Conservation (phyloP, 1,140 invertebrate species). For the Macrotrachela quadricornifera region DNA sequence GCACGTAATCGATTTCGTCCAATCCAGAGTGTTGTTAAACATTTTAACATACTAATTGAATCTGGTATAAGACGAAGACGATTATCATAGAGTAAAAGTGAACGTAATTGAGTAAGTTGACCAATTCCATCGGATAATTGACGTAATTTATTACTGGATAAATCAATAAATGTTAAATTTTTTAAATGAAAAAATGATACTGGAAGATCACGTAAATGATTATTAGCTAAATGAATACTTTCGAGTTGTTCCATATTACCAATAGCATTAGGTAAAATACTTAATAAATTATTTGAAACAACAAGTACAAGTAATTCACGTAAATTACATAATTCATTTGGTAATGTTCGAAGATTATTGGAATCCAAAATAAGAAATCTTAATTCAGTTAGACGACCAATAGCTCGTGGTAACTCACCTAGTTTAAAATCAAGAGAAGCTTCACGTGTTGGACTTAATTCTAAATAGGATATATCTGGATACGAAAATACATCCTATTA, state of each 20-base stretch:
- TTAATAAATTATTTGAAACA: conserved; percentile 26
- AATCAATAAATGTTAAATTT: conserved; percentile 24
- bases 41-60: conserved; percentile 17
- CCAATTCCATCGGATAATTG: conserved; percentile 18
- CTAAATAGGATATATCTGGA: too few relatives aligned
- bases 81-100: conserved; percentile 24
- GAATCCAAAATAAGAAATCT: conserved; percentile 26
- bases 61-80: conserved; percentile 22
- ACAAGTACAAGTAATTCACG: conserved; percentile 21
- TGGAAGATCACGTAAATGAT: conserved; percentile 20
- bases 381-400: conserved; percentile 22
- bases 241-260: conserved; percentile 17
- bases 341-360: conserved; percentile 21
- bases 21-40: conserved; percentile 24
- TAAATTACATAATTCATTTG: conserved; percentile 19
- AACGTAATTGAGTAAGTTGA: conserved; percentile 20
- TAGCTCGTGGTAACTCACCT: conserved; percentile 16
- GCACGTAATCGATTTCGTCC: conserved; percentile 21
- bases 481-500: too few relatives aligned
- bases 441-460: too few relatives aligned
- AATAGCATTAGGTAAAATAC: conserved; percentile 18
- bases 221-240: conserved; percentile 28
- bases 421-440: too few relatives aligned
- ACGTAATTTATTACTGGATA: conserved; percentile 19
- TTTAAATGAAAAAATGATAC: conserved; percentile 13